Base-by-base conservation (phyloP, 2,888 invertebrate genomes). In the Aleiodes alternator region DNA sequence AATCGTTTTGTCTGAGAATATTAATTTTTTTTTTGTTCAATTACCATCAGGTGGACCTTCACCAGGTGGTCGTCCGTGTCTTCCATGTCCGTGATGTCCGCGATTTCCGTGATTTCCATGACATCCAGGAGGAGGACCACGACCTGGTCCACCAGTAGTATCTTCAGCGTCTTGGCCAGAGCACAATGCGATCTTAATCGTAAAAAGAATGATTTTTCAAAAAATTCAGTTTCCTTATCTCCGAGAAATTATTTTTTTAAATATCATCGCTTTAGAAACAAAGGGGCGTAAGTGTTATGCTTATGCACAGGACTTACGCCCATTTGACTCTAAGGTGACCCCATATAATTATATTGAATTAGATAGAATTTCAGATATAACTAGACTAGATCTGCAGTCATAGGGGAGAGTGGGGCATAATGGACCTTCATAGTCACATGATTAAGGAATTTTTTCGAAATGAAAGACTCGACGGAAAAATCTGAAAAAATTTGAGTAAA, bases 21-120 rank as follows among this genome's bases (percentile, higher is more conserved):
- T 34, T 6, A 1, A 1, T 23, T 23, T 23, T 23, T 23, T 23
- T 23, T 23, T 34, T 34, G 34, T 70, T 38, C 38, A 29, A 69
- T 48, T 29, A 50, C 16, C 69, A 48, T 12, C 48, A 14, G 34
- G 48, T 14, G 16, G 55, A 23, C 23, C 2, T 23, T 2, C 23
- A 23, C 23, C 23, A 7, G 78, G 73, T 11, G 69, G 50, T 43
- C 73, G 69, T 11, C 76, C 43, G 34, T 55, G 75, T 69, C 76
- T 53, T 38, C 71, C 61, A 8, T 66, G 43, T 14, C 64, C 16
- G 72, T 61, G 2, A 66, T 56, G 51, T 16, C 64, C 78, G 14
- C 48, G 66, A 48, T n/a, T n/a, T n/a, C 66, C 43, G 23, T 1
- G 50, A 66, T 7, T 11, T 8, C 29, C 50, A 23, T 4, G 12